Evolutionary conservation across 2,113 vertebrate genomes (phyloP), one percentile per base, ranked within the genome.

Genomic region (Laticauda colubrina): DNA sequence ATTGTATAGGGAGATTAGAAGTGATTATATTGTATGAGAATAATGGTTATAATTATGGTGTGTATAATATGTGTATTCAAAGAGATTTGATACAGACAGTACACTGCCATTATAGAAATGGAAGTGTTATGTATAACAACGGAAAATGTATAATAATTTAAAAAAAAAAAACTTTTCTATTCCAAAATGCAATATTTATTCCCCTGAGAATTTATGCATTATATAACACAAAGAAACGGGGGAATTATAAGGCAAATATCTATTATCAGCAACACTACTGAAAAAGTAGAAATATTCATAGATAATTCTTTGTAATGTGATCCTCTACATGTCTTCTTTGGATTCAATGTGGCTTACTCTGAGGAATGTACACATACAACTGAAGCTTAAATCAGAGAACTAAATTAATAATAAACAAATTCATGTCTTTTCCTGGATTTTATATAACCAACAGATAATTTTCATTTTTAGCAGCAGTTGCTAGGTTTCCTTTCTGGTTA

Each of bases 401-500:
- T 81, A 43, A 94, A 86, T 85, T 90, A 93, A 61, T 85, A 61
- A 56, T 55, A 51, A 75, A 91, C 59, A 89, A 24, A 7, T 59
- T 94, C 89, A 92, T 96, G 75, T 48, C 93, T 87, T 55, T 48
- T 94, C 90, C 90, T 91, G 90, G 93, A 87, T 61, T 88, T 48
- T 93, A 89, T 85, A 93, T 48, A 89, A 91, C 43, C 91, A 88
- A 53, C 93, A 92, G 57, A 90, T 1, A 93, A 91, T 94, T 96
- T 96, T 95, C 93, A 95, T 95, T 96, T 95, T 89, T 93, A 94
- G 88, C 90, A 93, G 94, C 95, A 94, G 97, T 96, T 97, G 96
- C 97, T 97, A 97, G 95, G 96, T 94, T 96, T 75, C 92, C 91
- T 87, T 96, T 94, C 94, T 93, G 97, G 69, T 97, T 94, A 95